These are phyloP conservation scores for Camponotus floridanus DNA, from an alignment of 1,140 invertebrate genomes.

Conservation along the genomic window DNA sequence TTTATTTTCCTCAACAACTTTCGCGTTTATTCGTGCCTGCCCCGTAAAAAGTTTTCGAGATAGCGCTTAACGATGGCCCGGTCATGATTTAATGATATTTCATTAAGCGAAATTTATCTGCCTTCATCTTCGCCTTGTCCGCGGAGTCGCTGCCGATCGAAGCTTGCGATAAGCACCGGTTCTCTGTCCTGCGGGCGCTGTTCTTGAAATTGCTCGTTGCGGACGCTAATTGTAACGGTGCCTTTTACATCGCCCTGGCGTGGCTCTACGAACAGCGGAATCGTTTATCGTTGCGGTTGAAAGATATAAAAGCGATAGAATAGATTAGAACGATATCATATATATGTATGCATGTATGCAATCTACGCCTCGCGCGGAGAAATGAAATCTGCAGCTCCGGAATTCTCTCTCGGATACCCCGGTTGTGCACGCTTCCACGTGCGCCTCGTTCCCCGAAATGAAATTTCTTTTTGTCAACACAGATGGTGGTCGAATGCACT, in stretches of 20 bases:
- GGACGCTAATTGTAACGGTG: slow-evolving; percentile 64
- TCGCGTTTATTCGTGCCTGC: slow-evolving; percentile 38
- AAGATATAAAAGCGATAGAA: slow-evolving; percentile 10
- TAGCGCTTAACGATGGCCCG: slow-evolving; percentile 26
- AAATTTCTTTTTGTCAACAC: slow-evolving; percentile 62
- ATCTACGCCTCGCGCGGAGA: not conserved
- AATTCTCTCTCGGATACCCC: no score
- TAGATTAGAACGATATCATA: slow-evolving; percentile 21
- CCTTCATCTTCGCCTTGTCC: slow-evolving; percentile 23
- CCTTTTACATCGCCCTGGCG: slow-evolving; percentile 48
- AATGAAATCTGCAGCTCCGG: not conserved
- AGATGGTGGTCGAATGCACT: slow-evolving; percentile 67
- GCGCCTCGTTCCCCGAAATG: slow-evolving; percentile 7
- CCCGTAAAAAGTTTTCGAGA: slow-evolving; percentile 44
- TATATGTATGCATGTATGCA: no score
- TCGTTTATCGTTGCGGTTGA: slow-evolving; percentile 27
- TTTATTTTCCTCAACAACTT: slow-evolving; percentile 42
- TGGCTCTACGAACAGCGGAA: slow-evolving; percentile 20
- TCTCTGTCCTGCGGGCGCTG: slow-evolving; percentile 46
- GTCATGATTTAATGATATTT: slow-evolving; percentile 60
- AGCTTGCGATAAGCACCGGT: slow-evolving; percentile 44
- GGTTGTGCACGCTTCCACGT: not conserved
- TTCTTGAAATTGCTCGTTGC: slow-evolving; percentile 61
- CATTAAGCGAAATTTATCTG: slow-evolving; percentile 61
- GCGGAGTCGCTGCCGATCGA: slow-evolving; percentile 32